phyloP scores from a whole-genome alignment of 1,140 invertebrate genomes.

The Heliothis subflexa region DNA sequence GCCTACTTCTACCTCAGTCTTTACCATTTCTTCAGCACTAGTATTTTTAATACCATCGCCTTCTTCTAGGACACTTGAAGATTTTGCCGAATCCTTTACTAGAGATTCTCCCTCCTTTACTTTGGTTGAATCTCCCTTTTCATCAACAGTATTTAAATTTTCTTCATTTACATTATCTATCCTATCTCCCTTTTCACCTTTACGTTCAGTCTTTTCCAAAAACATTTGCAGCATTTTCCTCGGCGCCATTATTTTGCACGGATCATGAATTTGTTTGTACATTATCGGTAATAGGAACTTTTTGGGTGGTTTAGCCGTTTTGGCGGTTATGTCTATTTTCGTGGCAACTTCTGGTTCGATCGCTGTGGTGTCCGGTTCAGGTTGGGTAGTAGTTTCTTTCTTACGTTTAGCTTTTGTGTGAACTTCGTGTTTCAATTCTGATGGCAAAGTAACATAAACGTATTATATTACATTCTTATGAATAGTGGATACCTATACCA shows the following conservation, averaged over 20 bases:
- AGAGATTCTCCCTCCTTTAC: neutral
- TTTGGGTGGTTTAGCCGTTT: neutral
- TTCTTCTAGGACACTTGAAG: neutral
- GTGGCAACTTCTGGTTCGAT: neutral
- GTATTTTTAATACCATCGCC: neutral
- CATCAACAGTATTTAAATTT: neutral
- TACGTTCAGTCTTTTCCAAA: neutral
- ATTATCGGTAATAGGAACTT: slow-evolving; percentile 22
- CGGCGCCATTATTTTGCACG: neutral
- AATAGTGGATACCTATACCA: too few relatives aligned
- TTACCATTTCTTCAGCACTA: neutral
- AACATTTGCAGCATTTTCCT: slow-evolving; percentile 12
- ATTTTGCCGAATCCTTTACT: neutral
- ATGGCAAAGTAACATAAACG: too few relatives aligned
- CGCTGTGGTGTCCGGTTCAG: neutral
- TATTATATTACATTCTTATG: too few relatives aligned
- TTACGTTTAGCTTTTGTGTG: neutral
- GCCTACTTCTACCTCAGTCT: slow-evolving; percentile 3
- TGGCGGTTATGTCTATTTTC: neutral
- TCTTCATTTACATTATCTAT: neutral
- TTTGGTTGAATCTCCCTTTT: neutral
- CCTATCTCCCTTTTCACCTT: neutral
- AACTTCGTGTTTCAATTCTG: neutral
- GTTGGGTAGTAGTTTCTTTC: neutral
- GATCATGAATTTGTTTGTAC: slow-evolving; percentile 28